phyloP scores from a whole-genome alignment of 2,113 vertebrate genomes.

The Eulemur rufifrons region DNA sequence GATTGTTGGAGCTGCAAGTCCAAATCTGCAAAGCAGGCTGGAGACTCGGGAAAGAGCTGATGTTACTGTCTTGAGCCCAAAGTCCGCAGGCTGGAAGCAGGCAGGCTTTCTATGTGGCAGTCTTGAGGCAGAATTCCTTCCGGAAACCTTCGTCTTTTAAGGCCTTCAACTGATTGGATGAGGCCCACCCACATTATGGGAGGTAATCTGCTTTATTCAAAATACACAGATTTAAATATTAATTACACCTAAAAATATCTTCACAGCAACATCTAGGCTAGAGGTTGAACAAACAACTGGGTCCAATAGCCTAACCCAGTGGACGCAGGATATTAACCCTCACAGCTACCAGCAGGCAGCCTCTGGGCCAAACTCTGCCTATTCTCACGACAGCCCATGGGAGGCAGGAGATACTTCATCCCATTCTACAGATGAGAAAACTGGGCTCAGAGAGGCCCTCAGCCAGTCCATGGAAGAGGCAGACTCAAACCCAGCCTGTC shows the following conservation, averaged over 20 bases:
- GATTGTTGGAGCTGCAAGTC: neutral
- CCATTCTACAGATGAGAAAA: neutral
- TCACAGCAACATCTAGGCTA: neutral
- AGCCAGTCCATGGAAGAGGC: neutral
- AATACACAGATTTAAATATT: neutral
- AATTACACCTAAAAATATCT: neutral
- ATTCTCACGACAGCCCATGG: neutral
- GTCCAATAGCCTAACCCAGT: too few relatives aligned
- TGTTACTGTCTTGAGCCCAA: neutral
- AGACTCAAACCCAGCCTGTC: neutral
- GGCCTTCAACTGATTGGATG: neutral
- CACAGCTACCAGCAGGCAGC: too few relatives aligned
- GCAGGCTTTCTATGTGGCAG: neutral
- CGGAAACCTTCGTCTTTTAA: neutral
- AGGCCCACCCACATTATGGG: neutral
- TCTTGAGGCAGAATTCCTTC: neutral
- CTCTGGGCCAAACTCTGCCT: too few relatives aligned
- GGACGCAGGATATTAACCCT: neutral
- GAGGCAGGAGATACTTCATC: neutral
- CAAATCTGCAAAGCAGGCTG: neutral
- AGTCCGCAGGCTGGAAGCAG: neutral
- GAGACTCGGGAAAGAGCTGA: neutral
- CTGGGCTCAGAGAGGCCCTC: neutral
- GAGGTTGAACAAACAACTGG: neutral
- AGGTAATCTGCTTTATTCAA: neutral